These are phyloP conservation scores for Axea sp. DNA, from an alignment of 2,888 invertebrate species.

Conservation along the genomic window DNA sequence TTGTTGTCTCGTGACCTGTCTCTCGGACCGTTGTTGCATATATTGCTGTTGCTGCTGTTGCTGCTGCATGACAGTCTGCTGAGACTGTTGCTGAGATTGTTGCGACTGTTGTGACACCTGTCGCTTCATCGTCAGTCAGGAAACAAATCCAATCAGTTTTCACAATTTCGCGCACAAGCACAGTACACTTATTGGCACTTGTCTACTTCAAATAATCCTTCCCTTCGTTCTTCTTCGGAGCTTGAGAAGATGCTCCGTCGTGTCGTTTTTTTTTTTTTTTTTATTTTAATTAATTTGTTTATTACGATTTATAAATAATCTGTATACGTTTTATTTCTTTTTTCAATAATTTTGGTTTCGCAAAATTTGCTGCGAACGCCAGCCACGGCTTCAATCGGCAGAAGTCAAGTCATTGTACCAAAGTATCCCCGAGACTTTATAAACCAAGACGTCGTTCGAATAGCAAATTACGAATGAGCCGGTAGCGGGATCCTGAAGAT, in stretches of 20 bases:
- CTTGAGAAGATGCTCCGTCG: slow-evolving; percentile 33
- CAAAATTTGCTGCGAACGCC: slow-evolving; percentile 59
- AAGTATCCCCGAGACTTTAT: slow-evolving; percentile 80
- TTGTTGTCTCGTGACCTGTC: slow-evolving; percentile 87
- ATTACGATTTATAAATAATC: slow-evolving; percentile 6
- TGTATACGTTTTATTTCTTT: too few species aligned
- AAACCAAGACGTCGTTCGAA: slow-evolving; percentile 95
- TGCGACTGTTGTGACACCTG: slow-evolving; percentile 81
- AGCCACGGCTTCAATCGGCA: slow-evolving; percentile 82
- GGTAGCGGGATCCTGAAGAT: slow-evolving; percentile 82
- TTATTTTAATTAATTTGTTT: too few species aligned
- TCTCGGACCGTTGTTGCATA: slow-evolving; percentile 86
- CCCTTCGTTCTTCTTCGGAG: slow-evolving; percentile 28
- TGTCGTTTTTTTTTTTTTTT: slow-evolving; percentile 54
- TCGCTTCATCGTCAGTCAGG: slow-evolving; percentile 86
- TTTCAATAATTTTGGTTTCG: too few species aligned
- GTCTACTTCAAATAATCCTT: slow-evolving; percentile 11
- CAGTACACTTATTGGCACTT: slow-evolving; percentile 57
- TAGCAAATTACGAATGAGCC: slow-evolving; percentile 92
- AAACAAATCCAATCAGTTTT: slow-evolving; percentile 64
- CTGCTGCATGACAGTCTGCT: slow-evolving; percentile 78
- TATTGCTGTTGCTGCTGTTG: slow-evolving; percentile 72
- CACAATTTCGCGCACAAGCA: slow-evolving; percentile 61
- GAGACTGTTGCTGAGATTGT: slow-evolving; percentile 76
- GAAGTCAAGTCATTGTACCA: slow-evolving; percentile 89